Conservation (phyloP, 2,888 invertebrate genomes). For the Tipula confusa region DNA sequence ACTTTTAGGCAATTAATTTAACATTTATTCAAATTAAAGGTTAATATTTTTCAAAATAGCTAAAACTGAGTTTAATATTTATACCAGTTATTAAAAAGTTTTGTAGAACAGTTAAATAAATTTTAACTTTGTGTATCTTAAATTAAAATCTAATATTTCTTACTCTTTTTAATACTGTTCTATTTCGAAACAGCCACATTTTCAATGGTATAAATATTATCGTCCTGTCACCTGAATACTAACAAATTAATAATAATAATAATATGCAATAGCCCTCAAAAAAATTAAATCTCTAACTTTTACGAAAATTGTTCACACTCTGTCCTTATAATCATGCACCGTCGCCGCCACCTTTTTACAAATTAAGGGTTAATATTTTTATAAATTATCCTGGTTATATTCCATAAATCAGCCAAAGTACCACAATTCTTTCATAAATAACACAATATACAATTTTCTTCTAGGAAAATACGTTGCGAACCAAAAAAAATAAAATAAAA, state of each 20-base stretch:
- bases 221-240: neutral
- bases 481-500: neutral
- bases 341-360: neutral
- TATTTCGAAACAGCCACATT: no score
- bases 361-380: neutral
- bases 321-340: neutral
- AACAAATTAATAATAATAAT: neutral
- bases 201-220: no score
- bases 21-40: no score
- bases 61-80: no score
- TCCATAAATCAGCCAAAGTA: neutral
- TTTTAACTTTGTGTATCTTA: no score
- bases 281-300: neutral
- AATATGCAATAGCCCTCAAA: neutral
- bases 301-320: neutral
- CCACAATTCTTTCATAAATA: constrained; percentile 15
- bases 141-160: no score
- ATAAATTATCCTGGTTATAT: neutral
- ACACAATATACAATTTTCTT: neutral
- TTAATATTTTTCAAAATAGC: no score
- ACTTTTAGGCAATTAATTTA: no score
- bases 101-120: no score
- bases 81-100: no score
- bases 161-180: no score
- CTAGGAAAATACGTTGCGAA: neutral